Evolutionary conservation across 92 coral and sea anemone species (phyloP).

Genomic region (Galaxea fascicularis): DNA sequence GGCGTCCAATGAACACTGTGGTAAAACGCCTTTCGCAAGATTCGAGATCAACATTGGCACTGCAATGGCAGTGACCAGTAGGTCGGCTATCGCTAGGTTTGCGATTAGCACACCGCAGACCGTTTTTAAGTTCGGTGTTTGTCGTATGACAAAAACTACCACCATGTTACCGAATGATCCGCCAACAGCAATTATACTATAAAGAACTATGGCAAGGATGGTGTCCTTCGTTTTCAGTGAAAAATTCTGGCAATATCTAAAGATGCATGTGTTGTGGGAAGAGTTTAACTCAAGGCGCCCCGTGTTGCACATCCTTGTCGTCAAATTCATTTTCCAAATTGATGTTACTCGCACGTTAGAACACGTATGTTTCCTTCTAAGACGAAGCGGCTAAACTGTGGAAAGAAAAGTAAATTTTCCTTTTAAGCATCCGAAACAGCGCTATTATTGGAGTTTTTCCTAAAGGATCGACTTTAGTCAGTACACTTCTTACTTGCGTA

Average conservation of each 20-base stretch:
- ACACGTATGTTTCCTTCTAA: too few species aligned
- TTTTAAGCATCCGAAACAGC: too few species aligned
- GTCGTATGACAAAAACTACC: slow-evolving; percentile 15
- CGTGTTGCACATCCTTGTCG: too few species aligned
- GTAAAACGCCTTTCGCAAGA: slow-evolving; percentile 10
- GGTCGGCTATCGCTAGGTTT: slow-evolving; percentile 31
- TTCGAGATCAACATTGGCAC: slow-evolving; percentile 19
- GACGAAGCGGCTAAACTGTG: too few species aligned
- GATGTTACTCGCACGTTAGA: too few species aligned
- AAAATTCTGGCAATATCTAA: slow-evolving; percentile 11
- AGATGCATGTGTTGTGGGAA: not conserved
- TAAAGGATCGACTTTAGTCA: too few species aligned
- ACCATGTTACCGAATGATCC: slow-evolving; percentile 13
- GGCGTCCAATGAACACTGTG: slow-evolving; percentile 14
- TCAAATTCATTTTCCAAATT: too few species aligned
- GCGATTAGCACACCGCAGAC: slow-evolving; percentile 19
- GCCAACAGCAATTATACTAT: not conserved
- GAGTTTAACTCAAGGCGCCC: too few species aligned
- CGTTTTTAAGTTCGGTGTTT: slow-evolving; percentile 9
- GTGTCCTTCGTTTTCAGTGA: not conserved
- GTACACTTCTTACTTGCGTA: too few species aligned
- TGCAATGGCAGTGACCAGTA: slow-evolving; percentile 17
- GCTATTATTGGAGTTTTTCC: too few species aligned
- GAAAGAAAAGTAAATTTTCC: too few species aligned
- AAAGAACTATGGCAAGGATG: not conserved